Percentiles rank a stretch among this genome's conserved stretches.
Evolutionary conservation across 2,888 invertebrate genomes (phyloP).

Genomic region (Achlya flavicornis): DNA sequence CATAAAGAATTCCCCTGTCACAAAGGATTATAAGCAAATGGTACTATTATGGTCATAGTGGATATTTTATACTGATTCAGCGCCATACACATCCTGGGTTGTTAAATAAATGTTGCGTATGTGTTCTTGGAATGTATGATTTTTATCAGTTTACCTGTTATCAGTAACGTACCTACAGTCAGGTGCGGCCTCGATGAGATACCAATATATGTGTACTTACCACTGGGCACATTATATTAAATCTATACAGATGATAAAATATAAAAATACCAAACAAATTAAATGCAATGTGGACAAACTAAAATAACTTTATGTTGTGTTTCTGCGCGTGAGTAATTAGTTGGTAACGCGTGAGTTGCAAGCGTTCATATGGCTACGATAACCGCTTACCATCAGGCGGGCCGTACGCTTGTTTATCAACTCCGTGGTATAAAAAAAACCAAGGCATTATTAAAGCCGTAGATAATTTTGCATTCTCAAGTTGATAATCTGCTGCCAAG

Average conservation of each 20-base stretch:
- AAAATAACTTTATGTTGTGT: no score
- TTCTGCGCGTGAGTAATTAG: no score
- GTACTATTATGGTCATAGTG: background rate
- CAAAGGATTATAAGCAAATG: background rate
- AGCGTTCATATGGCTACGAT: no score
- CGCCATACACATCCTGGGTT: background rate
- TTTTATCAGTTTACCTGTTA: conserved; percentile 38
- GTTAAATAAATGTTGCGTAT: conserved; percentile 19
- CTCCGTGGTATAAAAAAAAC: no score
- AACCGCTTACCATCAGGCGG: no score
- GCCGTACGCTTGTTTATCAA: no score
- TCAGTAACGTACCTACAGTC: conserved; percentile 35
- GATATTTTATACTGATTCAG: background rate
- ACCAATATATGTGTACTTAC: conserved; percentile 19
- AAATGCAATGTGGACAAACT: no score
- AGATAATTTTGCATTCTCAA: no score
- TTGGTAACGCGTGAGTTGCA: no score
- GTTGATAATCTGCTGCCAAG: no score
- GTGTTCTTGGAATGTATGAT: conserved; percentile 34
- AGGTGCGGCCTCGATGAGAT: conserved; percentile 42
- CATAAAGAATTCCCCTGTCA: background rate
- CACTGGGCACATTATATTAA: background rate
- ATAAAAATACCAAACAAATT: background rate
- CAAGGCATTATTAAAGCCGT: no score
- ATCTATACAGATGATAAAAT: background rate